These are phyloP conservation scores for Apistogramma diplotaenia DNA, from an alignment of 2,113 vertebrate species.

Conservation along the genomic window DNA sequence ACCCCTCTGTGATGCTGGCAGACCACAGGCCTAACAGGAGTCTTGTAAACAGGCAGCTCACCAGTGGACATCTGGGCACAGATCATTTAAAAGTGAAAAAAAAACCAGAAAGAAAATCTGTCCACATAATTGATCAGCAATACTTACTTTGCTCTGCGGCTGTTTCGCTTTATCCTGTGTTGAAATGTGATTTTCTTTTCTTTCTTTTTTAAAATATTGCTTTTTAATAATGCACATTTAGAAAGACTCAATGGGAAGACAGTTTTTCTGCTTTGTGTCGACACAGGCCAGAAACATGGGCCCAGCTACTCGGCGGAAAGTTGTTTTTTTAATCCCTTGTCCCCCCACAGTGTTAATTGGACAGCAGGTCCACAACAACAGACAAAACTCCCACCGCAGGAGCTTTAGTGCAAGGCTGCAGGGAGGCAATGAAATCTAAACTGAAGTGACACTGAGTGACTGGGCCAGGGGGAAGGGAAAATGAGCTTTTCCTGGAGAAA, in stretches of 20 bases:
- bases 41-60: conserved; percentile 43
- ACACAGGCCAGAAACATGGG: not conserved
- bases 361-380: conserved; percentile 45
- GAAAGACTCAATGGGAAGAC: not conserved
- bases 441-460: conserved; percentile 74
- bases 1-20: conserved; percentile 39
- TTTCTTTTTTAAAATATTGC: not conserved
- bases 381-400: conserved; percentile 43
- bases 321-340: conserved; percentile 42
- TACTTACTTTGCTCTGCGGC: not conserved
- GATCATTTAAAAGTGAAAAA: not conserved
- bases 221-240: not conserved
- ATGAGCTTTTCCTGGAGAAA: conserved; percentile 66
- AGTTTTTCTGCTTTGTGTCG: not conserved
- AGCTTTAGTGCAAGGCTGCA: conserved; percentile 49
- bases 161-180: not conserved
- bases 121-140: not conserved
- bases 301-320: not conserved
- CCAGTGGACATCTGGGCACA: conserved; percentile 10
- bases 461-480: conserved; percentile 57
- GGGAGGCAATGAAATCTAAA: conserved; percentile 69
- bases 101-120: not conserved
- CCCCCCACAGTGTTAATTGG: conserved; percentile 62
- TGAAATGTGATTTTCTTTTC: not conserved
- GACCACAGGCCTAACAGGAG: conserved; percentile 31